Evolutionary conservation across 2,888 invertebrate species (phyloP).

Genomic region (Eupsilia transversa): DNA sequence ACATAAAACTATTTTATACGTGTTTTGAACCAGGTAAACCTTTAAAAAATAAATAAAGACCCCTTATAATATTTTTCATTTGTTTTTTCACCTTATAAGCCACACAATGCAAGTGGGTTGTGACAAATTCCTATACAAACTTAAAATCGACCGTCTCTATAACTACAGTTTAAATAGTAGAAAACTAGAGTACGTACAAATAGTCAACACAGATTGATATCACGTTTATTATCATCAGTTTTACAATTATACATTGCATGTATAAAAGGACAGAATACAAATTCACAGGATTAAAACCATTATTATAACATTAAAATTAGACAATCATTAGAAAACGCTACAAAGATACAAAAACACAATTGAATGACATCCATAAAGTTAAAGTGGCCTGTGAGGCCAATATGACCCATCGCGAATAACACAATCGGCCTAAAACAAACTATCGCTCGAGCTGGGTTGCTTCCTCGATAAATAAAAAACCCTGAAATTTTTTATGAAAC

Average conservation of each 20-base stretch:
- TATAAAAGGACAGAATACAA: constrained; percentile 9
- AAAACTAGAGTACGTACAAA: constrained; percentile 32
- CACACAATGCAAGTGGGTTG: neutral
- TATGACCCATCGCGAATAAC: neutral
- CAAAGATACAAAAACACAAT: neutral
- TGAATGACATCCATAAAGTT: neutral
- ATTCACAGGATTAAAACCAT: constrained; percentile 3
- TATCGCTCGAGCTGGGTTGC: too few relatives aligned
- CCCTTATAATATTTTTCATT: neutral
- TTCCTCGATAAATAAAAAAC: too few relatives aligned
- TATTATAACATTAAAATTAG: constrained; percentile 13
- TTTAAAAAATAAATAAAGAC: neutral
- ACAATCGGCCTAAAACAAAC: neutral
- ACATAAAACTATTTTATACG: neutral
- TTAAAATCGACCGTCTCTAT: neutral
- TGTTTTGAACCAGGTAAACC: neutral
- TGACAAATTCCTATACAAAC: constrained; percentile 3
- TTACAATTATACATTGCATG: constrained; percentile 41
- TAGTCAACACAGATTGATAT: constrained; percentile 47
- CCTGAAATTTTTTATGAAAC: too few relatives aligned
- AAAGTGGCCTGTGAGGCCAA: neutral
- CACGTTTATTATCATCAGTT: constrained; percentile 26
- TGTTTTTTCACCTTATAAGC: neutral
- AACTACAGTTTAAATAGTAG: constrained; percentile 9
- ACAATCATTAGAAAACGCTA: neutral